phyloP scores from a whole-genome alignment of 2,888 invertebrate genomes.

The Chesias legatella region DNA sequence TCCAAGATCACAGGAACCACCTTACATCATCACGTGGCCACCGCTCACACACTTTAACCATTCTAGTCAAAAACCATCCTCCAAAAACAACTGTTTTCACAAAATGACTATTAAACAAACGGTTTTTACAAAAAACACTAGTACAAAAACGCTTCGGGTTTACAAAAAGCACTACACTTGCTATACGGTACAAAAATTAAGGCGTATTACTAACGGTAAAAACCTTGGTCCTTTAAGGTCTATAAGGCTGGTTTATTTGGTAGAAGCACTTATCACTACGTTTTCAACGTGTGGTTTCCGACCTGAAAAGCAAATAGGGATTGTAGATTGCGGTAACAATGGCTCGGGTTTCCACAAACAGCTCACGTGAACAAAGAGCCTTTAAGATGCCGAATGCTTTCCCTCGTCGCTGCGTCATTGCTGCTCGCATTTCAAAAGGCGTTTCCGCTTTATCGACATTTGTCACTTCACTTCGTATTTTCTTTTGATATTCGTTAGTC shows the following conservation, averaged over 20 bases:
- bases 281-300: conserved; percentile 45
- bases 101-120: conserved; percentile 7
- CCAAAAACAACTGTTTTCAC: too few species aligned
- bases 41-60: conserved; percentile 25
- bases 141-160: conserved; percentile 8
- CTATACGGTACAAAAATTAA: conserved; percentile 62
- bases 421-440: conserved; percentile 25
- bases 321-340: conserved; percentile 23
- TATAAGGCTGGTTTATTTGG: conserved; percentile 69
- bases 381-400: conserved; percentile 8
- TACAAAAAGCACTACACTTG: conserved; percentile 33
- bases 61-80: conserved; percentile 19
- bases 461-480: background rate
- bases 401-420: conserved; percentile 14
- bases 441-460: conserved; percentile 17
- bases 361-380: conserved; percentile 13
- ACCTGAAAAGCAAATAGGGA: conserved; percentile 12
- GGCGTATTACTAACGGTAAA: conserved; percentile 60
- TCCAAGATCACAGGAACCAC: conserved; percentile 32
- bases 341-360: conserved; percentile 16
- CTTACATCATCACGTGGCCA: conserved; percentile 40
- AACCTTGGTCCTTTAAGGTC: conserved; percentile 75
- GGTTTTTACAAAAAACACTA: conserved; percentile 9
- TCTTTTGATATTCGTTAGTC: too few species aligned
- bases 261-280: conserved; percentile 58